A percentile compares a stretch with the other conserved stretches of the same genome.
Conservation (phyloP, 2,888 invertebrate genomes). For the Nomada goodeniana region DNA sequence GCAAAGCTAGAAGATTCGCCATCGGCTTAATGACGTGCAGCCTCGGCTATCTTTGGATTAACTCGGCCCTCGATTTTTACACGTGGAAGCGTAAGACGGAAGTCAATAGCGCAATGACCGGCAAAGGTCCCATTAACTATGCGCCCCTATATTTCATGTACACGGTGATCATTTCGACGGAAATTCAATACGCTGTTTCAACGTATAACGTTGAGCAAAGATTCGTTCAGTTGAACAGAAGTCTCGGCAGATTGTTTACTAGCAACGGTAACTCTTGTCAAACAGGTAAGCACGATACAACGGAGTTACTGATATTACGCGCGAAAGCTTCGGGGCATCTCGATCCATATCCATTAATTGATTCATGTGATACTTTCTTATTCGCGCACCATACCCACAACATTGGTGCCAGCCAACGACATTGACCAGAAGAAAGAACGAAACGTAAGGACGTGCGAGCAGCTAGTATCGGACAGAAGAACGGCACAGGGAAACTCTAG, state of each 20-base stretch:
- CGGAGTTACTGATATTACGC: too few relatives aligned
- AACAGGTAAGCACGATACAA: conserved; percentile 46
- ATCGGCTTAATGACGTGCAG: conserved; percentile 68
- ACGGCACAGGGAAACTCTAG: conserved; percentile 18
- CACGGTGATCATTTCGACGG: conserved; percentile 86
- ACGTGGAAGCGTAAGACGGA: conserved; percentile 70
- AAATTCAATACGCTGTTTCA: conserved; percentile 87
- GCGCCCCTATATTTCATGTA: conserved; percentile 87
- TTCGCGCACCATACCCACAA: too few relatives aligned
- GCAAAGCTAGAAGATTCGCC: conserved; percentile 73
- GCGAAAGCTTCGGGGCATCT: too few relatives aligned
- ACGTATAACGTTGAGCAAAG: conserved; percentile 86
- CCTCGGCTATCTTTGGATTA: conserved; percentile 67
- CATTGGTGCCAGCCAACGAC: conserved; percentile 34
- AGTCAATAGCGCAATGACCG: conserved; percentile 59
- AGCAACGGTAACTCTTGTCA: background rate
- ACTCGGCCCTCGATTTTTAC: conserved; percentile 76
- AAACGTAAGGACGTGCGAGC: conserved; percentile 50
- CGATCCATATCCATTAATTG: too few relatives aligned
- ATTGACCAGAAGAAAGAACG: conserved; percentile 56
- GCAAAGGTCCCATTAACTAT: conserved; percentile 85
- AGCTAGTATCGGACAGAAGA: conserved; percentile 43
- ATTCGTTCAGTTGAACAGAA: conserved; percentile 86
- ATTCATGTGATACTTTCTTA: too few relatives aligned
- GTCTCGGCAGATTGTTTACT: conserved; percentile 83